Base-by-base conservation (phyloP, 2,113 vertebrate genomes). In the Pteruthius melanotis region DNA sequence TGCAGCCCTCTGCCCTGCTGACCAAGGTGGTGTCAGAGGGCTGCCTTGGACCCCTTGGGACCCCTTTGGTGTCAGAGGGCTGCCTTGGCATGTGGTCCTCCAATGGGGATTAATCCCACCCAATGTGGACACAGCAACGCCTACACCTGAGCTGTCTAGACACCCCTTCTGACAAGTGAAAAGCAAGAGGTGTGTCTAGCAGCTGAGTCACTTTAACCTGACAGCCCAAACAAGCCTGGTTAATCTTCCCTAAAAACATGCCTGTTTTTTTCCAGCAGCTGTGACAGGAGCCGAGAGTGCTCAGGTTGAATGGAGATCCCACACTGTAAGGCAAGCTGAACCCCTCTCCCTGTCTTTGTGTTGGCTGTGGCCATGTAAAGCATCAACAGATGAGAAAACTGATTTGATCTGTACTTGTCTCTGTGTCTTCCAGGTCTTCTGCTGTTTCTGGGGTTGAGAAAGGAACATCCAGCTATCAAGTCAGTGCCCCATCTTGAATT, bases 111-210 rank as follows among this genome's bases (percentile, higher is more conserved):
- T 76, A 59, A 86, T 88, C 59, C 89, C 42, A 24, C 39, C 2
- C 0, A 59, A 50, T 18, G 33, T 54, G 50, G 76, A 59, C 18
- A 42, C 0, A 2, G 44, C 39, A 49, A 64, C 1, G 0, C 53
- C 74, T 56, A 65, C 13, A 39, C 40, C 26, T 35, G 13, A 84
- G 77, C 64, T 82, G 71, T 89, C 95, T 89, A 78, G 86, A 93
- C 60, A 85, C 31, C 57, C 39, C 69, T 93, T 93, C 60, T 33
- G 79, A 40, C 5, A 35, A 85, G 82, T 2, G 15, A 35, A 75
- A 56, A 77, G 33, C 22, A 40, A 80, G 71, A 87, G 52, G 44
- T 83, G 24, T 85, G 71, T n/a, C 83, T 52, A 49, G 39, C 24
- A 27, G 7, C 63, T 90, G 95, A 96, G 63, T 87, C 76, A 92